Base-by-base conservation (phyloP, 2,888 invertebrate species). In the Clostera curtula region DNA sequence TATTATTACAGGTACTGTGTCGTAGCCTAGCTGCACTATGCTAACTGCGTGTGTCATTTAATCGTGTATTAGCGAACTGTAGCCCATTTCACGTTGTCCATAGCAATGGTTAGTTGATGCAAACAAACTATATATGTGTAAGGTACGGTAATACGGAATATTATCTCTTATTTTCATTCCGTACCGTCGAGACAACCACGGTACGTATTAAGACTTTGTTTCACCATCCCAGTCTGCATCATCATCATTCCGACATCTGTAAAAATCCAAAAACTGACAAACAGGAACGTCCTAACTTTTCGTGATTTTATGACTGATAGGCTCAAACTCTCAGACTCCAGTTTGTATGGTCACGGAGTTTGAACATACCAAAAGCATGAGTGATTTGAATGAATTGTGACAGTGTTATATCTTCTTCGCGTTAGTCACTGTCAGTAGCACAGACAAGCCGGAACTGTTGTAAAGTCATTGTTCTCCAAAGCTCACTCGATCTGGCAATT, bases 181-280 rank as follows among this genome's bases (percentile, higher is more conserved):
- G 89, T 93, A 93, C 93, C 93, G 89, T 93, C 92, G 86, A 90
- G 83, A 79, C 87, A 89, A 87, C 82, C 86, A 82, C 86, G 86
- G 86, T 87, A 88, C 79, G 88, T 87, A 89, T 90, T 93, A 86
- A 90, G 86, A 85, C 89, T 90, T 87, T 93, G 92, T 90, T 93
- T 94, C 90, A 94, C 93, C 94, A 95, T 94, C 88, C 94, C 94
- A 83, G 93, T 90, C 91, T 94, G 93, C 93, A 94, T 93, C 94
- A 95, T 93, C 89, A 95, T 93, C 94, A 94, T 94, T 88, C 94
- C 94, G 86, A 95, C 94, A 94, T 94, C 94, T 94, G 94, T 70
- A 91, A 92, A 90, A 89, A 90, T 86, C 85, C 84, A 85, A 85
- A 86, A 77, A 70, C 82, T 83, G 82, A 83, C 80, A 79, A 70